Conservation (phyloP, 1,140 invertebrate species). For the Camponotus floridanus region DNA sequence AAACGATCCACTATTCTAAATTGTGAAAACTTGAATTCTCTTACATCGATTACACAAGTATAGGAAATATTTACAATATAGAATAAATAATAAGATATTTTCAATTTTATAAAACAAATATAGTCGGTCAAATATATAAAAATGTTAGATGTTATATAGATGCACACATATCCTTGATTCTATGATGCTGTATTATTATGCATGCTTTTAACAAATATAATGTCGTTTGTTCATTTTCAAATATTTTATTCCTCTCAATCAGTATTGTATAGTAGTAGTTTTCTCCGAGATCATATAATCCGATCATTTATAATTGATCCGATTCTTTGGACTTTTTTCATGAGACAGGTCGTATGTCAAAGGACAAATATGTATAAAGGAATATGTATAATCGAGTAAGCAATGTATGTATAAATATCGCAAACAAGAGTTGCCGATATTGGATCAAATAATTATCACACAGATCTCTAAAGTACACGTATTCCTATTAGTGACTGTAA, state of each 20-base stretch:
- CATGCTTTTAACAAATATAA: slow-evolving; percentile 17
- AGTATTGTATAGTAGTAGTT: slow-evolving; percentile 23
- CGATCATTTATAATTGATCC: not conserved
- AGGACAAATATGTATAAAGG: not conserved
- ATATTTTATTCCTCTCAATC: slow-evolving; percentile 13
- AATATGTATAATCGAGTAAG: slow-evolving; percentile 4
- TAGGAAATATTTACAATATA: slow-evolving; percentile 30
- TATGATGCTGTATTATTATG: slow-evolving; percentile 10
- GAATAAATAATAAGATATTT: not conserved
- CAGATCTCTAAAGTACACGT: slow-evolving; percentile 12
- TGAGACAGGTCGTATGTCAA: slow-evolving; percentile 21
- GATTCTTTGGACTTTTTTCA: not conserved
- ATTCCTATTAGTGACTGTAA: slow-evolving; percentile 31
- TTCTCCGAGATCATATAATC: slow-evolving; percentile 10
- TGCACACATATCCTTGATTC: not conserved
- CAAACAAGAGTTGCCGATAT: slow-evolving; percentile 51
- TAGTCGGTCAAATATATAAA: not conserved
- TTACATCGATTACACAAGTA: not conserved
- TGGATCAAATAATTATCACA: slow-evolving; percentile 45
- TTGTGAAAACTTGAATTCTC: not conserved
- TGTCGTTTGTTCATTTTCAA: slow-evolving; percentile 20
- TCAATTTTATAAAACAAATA: not conserved
- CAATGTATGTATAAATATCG: slow-evolving; percentile 11
- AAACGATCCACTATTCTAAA: slow-evolving; percentile 5
- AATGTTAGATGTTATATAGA: not conserved